Conservation (phyloP, 2,888 invertebrate species). For the Endotricha flammealis region DNA sequence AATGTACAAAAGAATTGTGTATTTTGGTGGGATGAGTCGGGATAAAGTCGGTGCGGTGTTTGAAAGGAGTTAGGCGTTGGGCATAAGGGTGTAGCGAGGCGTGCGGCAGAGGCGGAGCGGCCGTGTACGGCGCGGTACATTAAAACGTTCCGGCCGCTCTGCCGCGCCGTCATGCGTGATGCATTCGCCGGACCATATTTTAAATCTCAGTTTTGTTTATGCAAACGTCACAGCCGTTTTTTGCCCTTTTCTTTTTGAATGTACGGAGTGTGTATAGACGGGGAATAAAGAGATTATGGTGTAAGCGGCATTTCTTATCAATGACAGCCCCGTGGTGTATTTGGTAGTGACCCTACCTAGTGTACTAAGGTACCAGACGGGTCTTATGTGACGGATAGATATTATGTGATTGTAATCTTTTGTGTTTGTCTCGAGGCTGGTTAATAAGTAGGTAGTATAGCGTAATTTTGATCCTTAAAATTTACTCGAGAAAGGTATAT, state of each 20-base stretch:
- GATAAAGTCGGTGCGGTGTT: slow-evolving; percentile 43
- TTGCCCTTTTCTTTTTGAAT: slow-evolving; percentile 26
- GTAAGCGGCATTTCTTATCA: too few species aligned
- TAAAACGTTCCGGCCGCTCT: slow-evolving; percentile 67
- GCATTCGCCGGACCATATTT: slow-evolving; percentile 53
- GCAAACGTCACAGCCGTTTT: slow-evolving; percentile 37
- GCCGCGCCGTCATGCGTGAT: slow-evolving; percentile 45
- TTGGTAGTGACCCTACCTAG: too few species aligned
- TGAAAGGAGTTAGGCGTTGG: slow-evolving; percentile 50
- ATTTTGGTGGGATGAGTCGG: slow-evolving; percentile 28
- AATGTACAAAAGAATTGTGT: slow-evolving; percentile 9
- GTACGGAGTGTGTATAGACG: too few species aligned
- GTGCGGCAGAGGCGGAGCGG: slow-evolving; percentile 17
- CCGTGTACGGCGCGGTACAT: slow-evolving; percentile 35
- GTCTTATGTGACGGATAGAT: too few species aligned
- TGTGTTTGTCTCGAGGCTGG: too few species aligned
- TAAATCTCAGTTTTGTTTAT: slow-evolving; percentile 56
- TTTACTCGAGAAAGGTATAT: too few species aligned
- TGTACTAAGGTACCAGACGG: too few species aligned
- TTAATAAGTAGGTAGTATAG: too few species aligned
- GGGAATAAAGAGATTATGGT: too few species aligned
- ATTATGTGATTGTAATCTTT: too few species aligned
- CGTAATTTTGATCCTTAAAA: too few species aligned
- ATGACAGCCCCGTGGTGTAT: too few species aligned
- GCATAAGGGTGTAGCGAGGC: slow-evolving; percentile 41